Conservation (phyloP, 1,140 invertebrate genomes). For the Zeugodacus cucurbitae region DNA sequence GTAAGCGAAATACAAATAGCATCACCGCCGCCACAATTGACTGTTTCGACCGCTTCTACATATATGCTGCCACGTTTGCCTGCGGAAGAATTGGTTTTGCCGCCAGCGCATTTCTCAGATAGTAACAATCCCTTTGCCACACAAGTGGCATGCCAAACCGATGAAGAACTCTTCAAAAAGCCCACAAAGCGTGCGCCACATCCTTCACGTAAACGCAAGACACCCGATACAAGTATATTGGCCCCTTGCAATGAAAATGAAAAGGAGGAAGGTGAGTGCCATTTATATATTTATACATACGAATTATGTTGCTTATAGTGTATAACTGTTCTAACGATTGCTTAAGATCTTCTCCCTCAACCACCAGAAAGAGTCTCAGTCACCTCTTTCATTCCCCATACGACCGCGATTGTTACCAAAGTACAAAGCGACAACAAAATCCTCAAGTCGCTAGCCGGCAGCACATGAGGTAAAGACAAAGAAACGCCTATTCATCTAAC, state of each 20-base stretch:
- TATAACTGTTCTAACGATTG: too few species aligned
- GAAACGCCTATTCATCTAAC: too few species aligned
- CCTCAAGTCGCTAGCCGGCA: too few species aligned
- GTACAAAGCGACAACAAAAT: too few species aligned
- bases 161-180: conserved; percentile 49
- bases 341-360: too few species aligned
- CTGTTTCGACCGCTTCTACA: background rate
- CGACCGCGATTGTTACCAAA: too few species aligned
- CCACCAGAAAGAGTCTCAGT: too few species aligned
- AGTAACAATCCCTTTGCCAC: background rate
- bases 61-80: background rate
- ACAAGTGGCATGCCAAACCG: background rate
- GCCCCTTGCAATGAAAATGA: background rate
- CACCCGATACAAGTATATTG: background rate
- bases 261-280: background rate
- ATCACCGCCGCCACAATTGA: background rate
- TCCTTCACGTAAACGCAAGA: background rate
- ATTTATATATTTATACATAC: background rate
- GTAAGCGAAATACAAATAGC: background rate
- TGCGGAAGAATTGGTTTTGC: background rate
- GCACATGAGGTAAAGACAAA: too few species aligned
- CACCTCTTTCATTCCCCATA: too few species aligned
- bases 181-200: conserved; percentile 48
- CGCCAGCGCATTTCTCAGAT: background rate
- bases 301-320: too few species aligned